Evolutionary conservation across 2,888 invertebrate species (phyloP), one percentile per base, ranked within the genome.

Genomic region (Rhagophthalmus giganteus): DNA sequence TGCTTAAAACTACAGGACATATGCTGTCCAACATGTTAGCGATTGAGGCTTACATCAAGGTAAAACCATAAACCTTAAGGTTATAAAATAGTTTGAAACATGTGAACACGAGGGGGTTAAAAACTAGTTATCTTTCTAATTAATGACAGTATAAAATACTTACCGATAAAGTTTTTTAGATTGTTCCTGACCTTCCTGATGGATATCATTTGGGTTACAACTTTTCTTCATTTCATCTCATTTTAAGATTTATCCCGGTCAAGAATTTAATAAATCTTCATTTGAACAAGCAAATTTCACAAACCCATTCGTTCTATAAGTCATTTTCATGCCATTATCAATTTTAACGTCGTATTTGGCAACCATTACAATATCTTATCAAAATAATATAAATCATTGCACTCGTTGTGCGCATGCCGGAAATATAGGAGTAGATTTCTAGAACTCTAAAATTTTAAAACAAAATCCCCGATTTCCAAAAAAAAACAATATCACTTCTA

Each of bases 141-240:
- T 9, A 16, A 37, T 28, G 16, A 33, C 25, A 13, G 15, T n/a
- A n/a, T n/a, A 37, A 27, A 30, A 13, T 35, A 62, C 71, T 63
- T 66, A 81, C 81, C 79, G 79, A 73, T 80, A 80, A 63, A 81
- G 73, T 69, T 80, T 79, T 71, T 77, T 79, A 47, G 80, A 77
- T 64, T 77, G 73, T 65, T 81, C 81, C 61, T 78, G 77, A 67
- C 76, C 75, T 67, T 79, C 80, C 63, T 77, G 77, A 61, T 72
- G 75, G 70, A 79, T 78, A 68, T 76, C 76, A 64, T 75, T 71
- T 63, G 76, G 71, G 72, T 76, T 79, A 65, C 76, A 78, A 62
- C 71, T 71, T 70, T 77, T 80, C 76, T 78, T 81, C 81, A 81
- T 78, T 66, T 77, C 75, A 74, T 74, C 72, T 78, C 78, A 79